Base-by-base conservation (phyloP, 2,888 invertebrate genomes). In the Caenorhabditis panamensis region DNA sequence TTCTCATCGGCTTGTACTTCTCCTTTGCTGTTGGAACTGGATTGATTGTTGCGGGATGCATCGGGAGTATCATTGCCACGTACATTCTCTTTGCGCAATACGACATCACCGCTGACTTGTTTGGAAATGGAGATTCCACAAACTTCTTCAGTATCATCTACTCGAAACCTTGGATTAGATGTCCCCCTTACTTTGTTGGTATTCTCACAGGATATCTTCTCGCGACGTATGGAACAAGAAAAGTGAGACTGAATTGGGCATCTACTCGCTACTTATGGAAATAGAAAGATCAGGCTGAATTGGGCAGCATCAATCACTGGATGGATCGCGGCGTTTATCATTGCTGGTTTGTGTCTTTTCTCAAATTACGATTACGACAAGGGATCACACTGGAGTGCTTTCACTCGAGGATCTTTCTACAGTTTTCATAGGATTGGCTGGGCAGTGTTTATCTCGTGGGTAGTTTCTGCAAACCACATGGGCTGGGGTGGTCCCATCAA, bases 401-500 rank as follows among this genome's bases (percentile, higher is more conserved):
- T n/a, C n/a, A n/a, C n/a, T n/a, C n/a, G n/a, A n/a, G n/a, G n/a
- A n/a, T 22, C 6, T 31, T 64, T 22, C 69, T 80, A 85, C 72
- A 72, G 75, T 36, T 82, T 85, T 49, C 78, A 71, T 49, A 84
- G 92, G 31, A 89, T 91, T 8, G 90, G 87, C 0, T 92, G 92
- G 92, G 91, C 91, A 0, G 37, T 90, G 11, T 87, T 89, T 26
- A 79, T 92, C 6, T 90, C 87, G 16, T 92, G 92, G 92, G 89
- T 92, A 16, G 89, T 92, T 16, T 89, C 91, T 66, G 91, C 92
- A 13, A 92, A 92, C 81, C 89, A 90, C 31, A 90, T 89, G 28
- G 92, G 92, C 53, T 89, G 92, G 82, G 92, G 92, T 81, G 92
- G 92, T 92, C 83, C 83, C 9, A 85, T 88, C 64, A 83, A 84